Evolutionary conservation across 2,113 vertebrate genomes (phyloP), one percentile per base, ranked within the genome.

Genomic region (Megalops atlanticus): DNA sequence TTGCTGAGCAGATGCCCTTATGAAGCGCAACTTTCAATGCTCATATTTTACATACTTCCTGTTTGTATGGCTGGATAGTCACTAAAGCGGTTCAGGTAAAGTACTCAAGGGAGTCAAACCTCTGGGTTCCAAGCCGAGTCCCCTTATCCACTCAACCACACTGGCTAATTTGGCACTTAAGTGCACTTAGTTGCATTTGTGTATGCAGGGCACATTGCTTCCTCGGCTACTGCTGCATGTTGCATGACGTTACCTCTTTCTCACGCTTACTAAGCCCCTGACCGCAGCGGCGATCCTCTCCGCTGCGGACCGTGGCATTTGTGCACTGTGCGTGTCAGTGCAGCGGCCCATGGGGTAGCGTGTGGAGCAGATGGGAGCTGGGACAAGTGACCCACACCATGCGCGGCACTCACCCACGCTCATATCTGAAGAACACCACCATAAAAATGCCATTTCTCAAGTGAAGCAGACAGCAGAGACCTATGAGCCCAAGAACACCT

Each of bases 361-460:
- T 54, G 43, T 35, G 15, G 14, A 24, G 58, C n/a, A n/a, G 69
- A 73, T 79, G 85, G 88, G 87, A 85, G 80, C 24, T 79, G 86
- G 84, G 80, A 89, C 88, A 82, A 89, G 86, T 90, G 88, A 91
- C 88, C 90, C 77, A 80, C 86, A 85, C 80, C 31, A 84, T 78
- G 82, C 68, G 77, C 82, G 81, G 80, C 87, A 86, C 84, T 89
- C 89, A 89, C 89, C 89, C 86, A 80, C 70, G 85, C 88, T 88
- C 82, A 86, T 85, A 89, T 89, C 84, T 86, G 85, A 91, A 88
- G 91, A 91, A 89, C 82, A 83, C 86, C 85, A 81, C 85, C 88
- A 91, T 92, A 91, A 93, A n/a, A 93, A 93, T 93, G 92, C 91
- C 90, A 92, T 90, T 89, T 86, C 87, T 88, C 87, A 82, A 88